Evolutionary conservation across 2,113 vertebrate species (phyloP).

Genomic region (Alligator sinensis): DNA sequence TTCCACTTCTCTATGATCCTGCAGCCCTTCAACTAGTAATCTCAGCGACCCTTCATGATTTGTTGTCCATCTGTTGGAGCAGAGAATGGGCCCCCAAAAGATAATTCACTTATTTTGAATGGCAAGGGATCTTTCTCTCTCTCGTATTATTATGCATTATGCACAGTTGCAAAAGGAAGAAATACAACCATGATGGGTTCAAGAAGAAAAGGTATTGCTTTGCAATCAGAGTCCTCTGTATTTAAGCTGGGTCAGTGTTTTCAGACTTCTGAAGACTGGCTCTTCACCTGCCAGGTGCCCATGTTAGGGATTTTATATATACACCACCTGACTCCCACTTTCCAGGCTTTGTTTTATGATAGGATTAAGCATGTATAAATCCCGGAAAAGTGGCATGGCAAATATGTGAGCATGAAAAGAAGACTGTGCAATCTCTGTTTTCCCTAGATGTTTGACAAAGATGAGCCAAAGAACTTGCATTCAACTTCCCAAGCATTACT

Average conservation of each 20-base stretch:
- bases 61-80: background rate
- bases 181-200: background rate
- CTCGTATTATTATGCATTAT: conserved; percentile 32
- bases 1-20: background rate
- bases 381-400: background rate
- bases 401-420: background rate
- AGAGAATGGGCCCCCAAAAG: background rate
- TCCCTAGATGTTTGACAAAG: background rate
- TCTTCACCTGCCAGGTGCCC: background rate
- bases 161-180: conserved; percentile 38
- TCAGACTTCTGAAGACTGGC: conserved; percentile 17
- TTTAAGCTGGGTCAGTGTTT: conserved; percentile 45
- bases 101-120: background rate
- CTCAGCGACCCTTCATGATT: background rate
- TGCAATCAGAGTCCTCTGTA: conserved; percentile 31
- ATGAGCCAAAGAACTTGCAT: background rate
- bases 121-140: conserved; percentile 14
- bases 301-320: background rate
- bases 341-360: background rate
- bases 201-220: conserved; percentile 38
- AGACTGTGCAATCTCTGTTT: background rate
- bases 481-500: background rate
- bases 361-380: background rate
- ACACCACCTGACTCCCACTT: background rate
- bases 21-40: conserved; percentile 7